Evolutionary conservation across 2,888 invertebrate species (phyloP), one percentile per base, ranked within the genome.

Genomic region (Eucera pruinosa): DNA sequence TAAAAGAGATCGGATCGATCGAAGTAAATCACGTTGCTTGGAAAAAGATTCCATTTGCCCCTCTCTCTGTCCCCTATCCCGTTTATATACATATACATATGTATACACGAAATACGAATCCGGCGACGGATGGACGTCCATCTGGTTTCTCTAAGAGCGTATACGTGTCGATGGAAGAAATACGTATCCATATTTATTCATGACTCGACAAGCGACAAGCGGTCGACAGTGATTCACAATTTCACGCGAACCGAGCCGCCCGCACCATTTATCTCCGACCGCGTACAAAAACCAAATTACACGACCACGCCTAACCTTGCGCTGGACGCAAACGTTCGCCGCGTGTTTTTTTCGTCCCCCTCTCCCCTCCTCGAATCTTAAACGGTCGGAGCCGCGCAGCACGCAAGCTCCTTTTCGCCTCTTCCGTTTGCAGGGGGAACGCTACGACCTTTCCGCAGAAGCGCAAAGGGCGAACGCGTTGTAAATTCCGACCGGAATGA

Each of bases 121-220:
- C n/a, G n/a, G n/a, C n/a, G n/a, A n/a, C n/a, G n/a, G n/a, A n/a
- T n/a, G 43, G 39, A 30, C 45, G 45, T 64, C 45, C 54, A 18
- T 45, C 54, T 69, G 15, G 33, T 52, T 61, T 25, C n/a, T 45
- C 54, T 45, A 54, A 69, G 43, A 69, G 69, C 64, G 36, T 36
- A 64, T 36, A 45, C 58, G 50, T 54, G 61, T 64, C 55, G 39
- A 27, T 52, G 15, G 41, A 27, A 45, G 61, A n/a, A 61, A 66
- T 41, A 52, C 52, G 58, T 58, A 43, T 47, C 23, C 74, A 78
- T 73, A 79, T 78, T 64, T 74, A 73, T 79, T 79, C 68, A 64
- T 78, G 50, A 50, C 43, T 45, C 23, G 60, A 55, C 45, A 43
- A 30, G 50, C 23, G 60, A 55, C 45, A 43, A 30, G 41, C 18